Conservation (phyloP, 2,113 vertebrate species). For the Phrynosoma platyrhinos region DNA sequence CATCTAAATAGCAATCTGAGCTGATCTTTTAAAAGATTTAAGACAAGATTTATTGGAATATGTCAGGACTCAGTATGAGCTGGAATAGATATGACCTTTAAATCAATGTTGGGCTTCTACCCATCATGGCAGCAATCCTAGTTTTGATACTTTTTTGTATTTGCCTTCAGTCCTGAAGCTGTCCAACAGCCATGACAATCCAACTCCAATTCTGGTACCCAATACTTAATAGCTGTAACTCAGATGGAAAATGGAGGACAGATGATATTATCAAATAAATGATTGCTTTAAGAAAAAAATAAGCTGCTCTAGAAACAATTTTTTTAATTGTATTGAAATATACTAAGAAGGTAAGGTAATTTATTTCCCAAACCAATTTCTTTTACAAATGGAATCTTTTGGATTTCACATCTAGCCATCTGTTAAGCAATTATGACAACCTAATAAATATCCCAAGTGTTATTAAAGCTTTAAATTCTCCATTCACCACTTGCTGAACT, state of each 20-base stretch:
- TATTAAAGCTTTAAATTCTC: not conserved
- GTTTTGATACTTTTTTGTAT: slow-evolving; percentile 2
- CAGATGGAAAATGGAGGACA: slow-evolving; percentile 29
- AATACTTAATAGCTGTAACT: not conserved
- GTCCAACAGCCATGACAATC: not conserved
- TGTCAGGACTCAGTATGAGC: not conserved
- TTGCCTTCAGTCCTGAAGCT: slow-evolving; percentile 1
- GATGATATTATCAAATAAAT: not conserved
- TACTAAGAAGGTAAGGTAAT: not conserved
- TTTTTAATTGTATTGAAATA: too few species aligned
- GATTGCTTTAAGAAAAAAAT: slow-evolving; percentile 40
- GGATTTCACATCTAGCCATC: not conserved
- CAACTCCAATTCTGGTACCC: not conserved
- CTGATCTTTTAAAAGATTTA: slow-evolving; percentile 4
- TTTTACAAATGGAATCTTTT: not conserved
- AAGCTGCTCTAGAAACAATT: not conserved
- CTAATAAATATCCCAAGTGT: not conserved
- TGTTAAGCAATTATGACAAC: not conserved
- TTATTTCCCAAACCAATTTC: not conserved
- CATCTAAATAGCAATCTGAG: not conserved
- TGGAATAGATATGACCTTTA: slow-evolving; percentile 18
- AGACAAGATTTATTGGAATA: slow-evolving; percentile 23
- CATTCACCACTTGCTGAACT: not conserved
- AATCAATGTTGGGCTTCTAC: not conserved
- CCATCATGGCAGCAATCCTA: not conserved